A percentile compares a stretch with the other conserved stretches of the same genome.
Conservation (phyloP, 2,113 vertebrate species). For the Perca schrenkii region DNA sequence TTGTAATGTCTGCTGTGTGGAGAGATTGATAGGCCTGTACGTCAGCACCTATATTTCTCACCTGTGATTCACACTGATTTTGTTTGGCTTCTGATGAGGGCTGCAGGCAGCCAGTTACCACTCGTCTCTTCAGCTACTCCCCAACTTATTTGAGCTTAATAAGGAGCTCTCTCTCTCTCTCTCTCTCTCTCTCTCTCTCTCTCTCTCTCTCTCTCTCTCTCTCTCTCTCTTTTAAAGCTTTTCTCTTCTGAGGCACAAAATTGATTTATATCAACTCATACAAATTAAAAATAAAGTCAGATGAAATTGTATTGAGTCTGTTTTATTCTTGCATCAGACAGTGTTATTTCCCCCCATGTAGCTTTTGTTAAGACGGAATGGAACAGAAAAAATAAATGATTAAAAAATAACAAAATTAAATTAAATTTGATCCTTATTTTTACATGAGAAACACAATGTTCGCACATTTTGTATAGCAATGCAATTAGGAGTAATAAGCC, state of each 20-base stretch:
- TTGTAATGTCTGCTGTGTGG: constrained; percentile 53
- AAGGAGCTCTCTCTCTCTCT: not conserved
- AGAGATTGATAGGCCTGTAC: constrained; percentile 61
- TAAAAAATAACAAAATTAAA: not conserved
- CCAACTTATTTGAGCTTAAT: constrained; percentile 29
- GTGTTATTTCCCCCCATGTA: not conserved
- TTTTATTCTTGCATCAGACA: not conserved
- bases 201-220: too few relatives aligned
- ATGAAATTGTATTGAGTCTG: not conserved
- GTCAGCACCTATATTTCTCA: constrained; percentile 73
- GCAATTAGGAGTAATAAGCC: not conserved
- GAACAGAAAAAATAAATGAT: not conserved
- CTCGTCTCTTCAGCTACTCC: constrained; percentile 13
- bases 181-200: too few relatives aligned
- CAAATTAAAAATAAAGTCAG: not conserved
- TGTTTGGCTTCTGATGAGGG: constrained; percentile 67
- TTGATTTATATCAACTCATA: not conserved
- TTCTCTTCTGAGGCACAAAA: constrained; percentile 1
- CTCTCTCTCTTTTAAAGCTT: not conserved
- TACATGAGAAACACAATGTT: not conserved
- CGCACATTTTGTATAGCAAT: not conserved
- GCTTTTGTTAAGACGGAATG: not conserved
- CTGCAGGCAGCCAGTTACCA: constrained; percentile 34
- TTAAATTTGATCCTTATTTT: not conserved
- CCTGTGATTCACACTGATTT: constrained; percentile 71